Evolutionary conservation across 2,888 invertebrate genomes (phyloP).

Genomic region (Eucriotettix oculatus): DNA sequence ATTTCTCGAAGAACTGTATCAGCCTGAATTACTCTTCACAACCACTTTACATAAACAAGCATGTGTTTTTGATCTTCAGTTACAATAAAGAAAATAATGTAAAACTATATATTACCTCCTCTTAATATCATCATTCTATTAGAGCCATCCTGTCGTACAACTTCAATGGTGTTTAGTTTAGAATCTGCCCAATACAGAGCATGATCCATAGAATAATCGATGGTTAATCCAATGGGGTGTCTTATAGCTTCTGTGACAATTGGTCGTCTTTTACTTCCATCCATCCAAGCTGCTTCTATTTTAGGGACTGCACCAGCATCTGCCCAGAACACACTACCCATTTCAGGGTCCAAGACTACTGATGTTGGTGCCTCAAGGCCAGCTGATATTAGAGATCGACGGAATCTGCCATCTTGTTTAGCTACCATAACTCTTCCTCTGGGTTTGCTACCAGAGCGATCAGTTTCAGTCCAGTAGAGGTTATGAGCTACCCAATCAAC

Average conservation of each 20-base stretch:
- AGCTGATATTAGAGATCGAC: slow-evolving; percentile 58
- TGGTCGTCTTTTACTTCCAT: slow-evolving; percentile 71
- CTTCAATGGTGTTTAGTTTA: slow-evolving; percentile 79
- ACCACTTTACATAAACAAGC: too few species aligned
- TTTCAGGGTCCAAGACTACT: slow-evolving; percentile 70
- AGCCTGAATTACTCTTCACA: too few species aligned
- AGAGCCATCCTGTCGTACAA: slow-evolving; percentile 65
- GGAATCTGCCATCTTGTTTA: slow-evolving; percentile 76
- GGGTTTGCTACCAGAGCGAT: slow-evolving; percentile 54
- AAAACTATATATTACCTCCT: slow-evolving; percentile 28
- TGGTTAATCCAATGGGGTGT: slow-evolving; percentile 74
- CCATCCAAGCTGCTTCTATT: slow-evolving; percentile 94
- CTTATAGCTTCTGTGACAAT: slow-evolving; percentile 67
- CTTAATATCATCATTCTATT: slow-evolving; percentile 52
- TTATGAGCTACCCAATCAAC: slow-evolving; percentile 90
- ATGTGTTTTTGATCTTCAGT: too few species aligned
- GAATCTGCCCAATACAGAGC: slow-evolving; percentile 91
- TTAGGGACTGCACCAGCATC: slow-evolving; percentile 83
- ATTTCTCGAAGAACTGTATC: too few species aligned
- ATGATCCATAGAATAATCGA: slow-evolving; percentile 82
- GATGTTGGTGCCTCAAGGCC: slow-evolving; percentile 78
- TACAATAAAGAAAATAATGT: background rate
- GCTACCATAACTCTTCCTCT: slow-evolving; percentile 65
- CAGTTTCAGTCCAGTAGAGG: slow-evolving; percentile 84
- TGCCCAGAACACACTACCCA: slow-evolving; percentile 83